These are phyloP conservation scores for Agelas oroides DNA, from an alignment of 37 sponge, comb jelly and placozoan species.

Conservation along the genomic window DNA sequence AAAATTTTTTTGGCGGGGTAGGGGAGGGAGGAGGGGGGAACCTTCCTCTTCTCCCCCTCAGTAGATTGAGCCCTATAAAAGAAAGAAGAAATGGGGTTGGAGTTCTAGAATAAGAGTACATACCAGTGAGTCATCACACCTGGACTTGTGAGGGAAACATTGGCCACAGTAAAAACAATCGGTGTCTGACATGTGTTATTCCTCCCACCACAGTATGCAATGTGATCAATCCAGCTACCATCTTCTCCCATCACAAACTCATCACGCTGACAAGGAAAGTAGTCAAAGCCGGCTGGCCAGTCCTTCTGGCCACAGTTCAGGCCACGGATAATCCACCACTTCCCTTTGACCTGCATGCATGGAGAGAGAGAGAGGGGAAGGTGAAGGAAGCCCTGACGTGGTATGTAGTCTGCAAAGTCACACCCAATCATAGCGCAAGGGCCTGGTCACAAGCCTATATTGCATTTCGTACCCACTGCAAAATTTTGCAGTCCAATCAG, in stretches of 20 bases:
- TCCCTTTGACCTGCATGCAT: too few species aligned
- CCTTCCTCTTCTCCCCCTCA: too few species aligned
- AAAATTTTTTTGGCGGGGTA: too few species aligned
- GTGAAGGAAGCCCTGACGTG: neutral
- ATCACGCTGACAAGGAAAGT: slow-evolving; percentile 50
- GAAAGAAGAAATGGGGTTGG: too few species aligned
- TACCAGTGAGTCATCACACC: slow-evolving; percentile 50
- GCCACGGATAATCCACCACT: slow-evolving; percentile 54
- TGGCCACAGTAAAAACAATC: slow-evolving; percentile 22
- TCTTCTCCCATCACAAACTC: slow-evolving; percentile 28
- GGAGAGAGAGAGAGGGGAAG: neutral
- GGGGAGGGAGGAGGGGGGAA: too few species aligned
- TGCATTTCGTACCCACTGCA: too few species aligned
- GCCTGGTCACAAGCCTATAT: too few species aligned
- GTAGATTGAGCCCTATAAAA: too few species aligned
- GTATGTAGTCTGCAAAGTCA: too few species aligned
- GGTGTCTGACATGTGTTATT: slow-evolving; percentile 43
- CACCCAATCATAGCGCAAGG: too few species aligned
- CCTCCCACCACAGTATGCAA: slow-evolving; percentile 47
- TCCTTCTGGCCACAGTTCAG: too few species aligned
- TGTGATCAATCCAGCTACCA: slow-evolving; percentile 46
- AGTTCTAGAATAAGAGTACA: neutral
- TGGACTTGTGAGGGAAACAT: slow-evolving; percentile 31
- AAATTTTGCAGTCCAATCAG: too few species aligned
- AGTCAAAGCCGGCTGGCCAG: slow-evolving; percentile 51